Evolutionary conservation across 2,797 vertebrate genomes (phyloP).

Genomic region (Taenioides sp.): DNA sequence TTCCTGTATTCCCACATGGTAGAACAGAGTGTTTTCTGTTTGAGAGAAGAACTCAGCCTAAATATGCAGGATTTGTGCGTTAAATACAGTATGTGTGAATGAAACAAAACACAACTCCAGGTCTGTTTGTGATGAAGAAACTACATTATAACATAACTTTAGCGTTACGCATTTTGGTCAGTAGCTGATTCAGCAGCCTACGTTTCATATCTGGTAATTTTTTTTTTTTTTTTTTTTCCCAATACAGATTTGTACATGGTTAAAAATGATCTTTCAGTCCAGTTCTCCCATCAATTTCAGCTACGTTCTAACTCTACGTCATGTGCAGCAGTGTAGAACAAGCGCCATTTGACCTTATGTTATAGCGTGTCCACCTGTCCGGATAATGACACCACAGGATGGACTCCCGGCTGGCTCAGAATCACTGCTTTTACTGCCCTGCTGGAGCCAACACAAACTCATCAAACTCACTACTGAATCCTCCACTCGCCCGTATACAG

Average conservation of each 20-base stretch:
- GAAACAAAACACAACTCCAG: too few species aligned
- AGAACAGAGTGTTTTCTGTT: too few species aligned
- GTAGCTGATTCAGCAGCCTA: too few species aligned
- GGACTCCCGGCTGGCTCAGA: conserved; percentile 46
- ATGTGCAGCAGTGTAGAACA: conserved; percentile 31
- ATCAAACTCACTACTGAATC: conserved; percentile 26
- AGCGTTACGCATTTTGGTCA: too few species aligned
- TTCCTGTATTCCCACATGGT: too few species aligned
- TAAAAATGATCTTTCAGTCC: neutral
- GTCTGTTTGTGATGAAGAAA: too few species aligned
- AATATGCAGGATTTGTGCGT: too few species aligned
- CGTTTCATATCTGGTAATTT: too few species aligned
- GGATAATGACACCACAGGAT: conserved; percentile 36
- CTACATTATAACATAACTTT: too few species aligned
- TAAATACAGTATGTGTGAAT: too few species aligned
- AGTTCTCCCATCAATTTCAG: neutral
- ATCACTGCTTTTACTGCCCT: conserved; percentile 51
- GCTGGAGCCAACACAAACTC: conserved; percentile 22
- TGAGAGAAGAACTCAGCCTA: too few species aligned
- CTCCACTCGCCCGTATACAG: conserved; percentile 22
- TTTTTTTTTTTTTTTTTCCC: too few species aligned
- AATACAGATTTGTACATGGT: neutral
- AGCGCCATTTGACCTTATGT: conserved; percentile 35
- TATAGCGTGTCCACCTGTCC: conserved; percentile 41
- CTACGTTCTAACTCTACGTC: conserved; percentile 15